A percentile compares a stretch with the other conserved stretches of the same genome.
Conservation (phyloP, 1,140 invertebrate genomes). For the Popillia japonica region DNA sequence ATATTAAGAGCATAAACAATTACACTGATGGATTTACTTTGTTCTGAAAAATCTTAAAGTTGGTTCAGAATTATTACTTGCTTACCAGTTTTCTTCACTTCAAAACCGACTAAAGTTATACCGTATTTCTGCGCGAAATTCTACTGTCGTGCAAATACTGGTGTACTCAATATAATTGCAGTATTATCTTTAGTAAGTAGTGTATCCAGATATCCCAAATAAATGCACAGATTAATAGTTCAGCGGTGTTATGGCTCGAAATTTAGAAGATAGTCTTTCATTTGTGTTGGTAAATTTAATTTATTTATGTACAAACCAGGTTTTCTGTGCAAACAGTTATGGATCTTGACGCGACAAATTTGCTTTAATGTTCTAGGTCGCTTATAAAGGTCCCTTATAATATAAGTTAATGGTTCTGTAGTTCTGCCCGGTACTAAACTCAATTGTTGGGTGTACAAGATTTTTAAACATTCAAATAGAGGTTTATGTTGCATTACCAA, state of each 20-base stretch:
- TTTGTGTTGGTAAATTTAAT: constrained; percentile 69
- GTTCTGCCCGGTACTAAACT: constrained; percentile 71
- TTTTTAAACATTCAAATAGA: constrained; percentile 69
- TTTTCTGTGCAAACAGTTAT: constrained; percentile 68
- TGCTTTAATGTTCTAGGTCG: constrained; percentile 72
- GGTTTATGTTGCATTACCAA: constrained; percentile 73
- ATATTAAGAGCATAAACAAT: no score
- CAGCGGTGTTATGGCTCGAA: constrained; percentile 66
- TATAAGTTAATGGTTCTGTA: constrained; percentile 67
- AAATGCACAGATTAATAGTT: constrained; percentile 21
- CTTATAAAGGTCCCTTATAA: constrained; percentile 70
- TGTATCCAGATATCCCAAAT: background rate
- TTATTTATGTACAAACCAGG: constrained; percentile 71
- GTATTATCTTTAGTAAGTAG: background rate
- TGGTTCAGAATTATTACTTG: no score
- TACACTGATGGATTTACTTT: no score
- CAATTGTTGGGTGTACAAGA: constrained; percentile 71
- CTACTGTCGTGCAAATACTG: no score
- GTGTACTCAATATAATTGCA: background rate
- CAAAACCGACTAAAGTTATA: no score
- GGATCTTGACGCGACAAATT: constrained; percentile 72
- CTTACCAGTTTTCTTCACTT: no score
- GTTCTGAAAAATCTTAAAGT: no score
- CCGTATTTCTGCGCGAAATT: no score
- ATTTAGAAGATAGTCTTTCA: constrained; percentile 76